Evolutionary conservation across 2,113 vertebrate genomes (phyloP).

Genomic region (Donacobius atricapilla): DNA sequence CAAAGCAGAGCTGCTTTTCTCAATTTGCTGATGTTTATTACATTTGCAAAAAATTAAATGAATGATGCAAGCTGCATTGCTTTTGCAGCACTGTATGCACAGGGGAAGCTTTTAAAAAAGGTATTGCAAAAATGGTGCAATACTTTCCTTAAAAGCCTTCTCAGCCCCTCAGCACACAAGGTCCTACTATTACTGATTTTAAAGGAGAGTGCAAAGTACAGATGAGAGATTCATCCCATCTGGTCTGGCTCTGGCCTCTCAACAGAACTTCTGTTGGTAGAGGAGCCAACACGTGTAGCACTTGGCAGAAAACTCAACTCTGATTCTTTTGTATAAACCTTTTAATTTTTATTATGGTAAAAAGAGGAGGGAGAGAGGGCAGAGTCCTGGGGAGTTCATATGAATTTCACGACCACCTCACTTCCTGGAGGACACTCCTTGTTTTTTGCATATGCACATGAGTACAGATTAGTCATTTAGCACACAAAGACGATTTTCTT

Average conservation of each 20-base stretch:
- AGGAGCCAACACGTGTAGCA: not conserved
- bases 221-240: not conserved
- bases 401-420: not conserved
- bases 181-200: not conserved
- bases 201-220: not conserved
- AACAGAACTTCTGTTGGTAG: not conserved
- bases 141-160: not conserved
- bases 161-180: not conserved
- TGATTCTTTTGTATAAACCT: slow-evolving; percentile 12
- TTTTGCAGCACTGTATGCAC: not conserved
- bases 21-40: not conserved
- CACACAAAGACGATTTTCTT: not conserved
- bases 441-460: not conserved
- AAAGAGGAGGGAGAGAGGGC: not conserved
- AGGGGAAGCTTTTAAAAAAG: not conserved
- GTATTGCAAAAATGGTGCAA: not conserved
- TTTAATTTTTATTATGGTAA: slow-evolving; percentile 28
- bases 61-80: not conserved
- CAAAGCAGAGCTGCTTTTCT: not conserved
- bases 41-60: not conserved
- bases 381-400: not conserved
- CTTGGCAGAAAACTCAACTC: slow-evolving; percentile 22
- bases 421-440: not conserved
- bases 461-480: not conserved
- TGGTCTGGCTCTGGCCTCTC: not conserved